Evolutionary conservation across 2,113 vertebrate genomes (phyloP).

Genomic region (Todiramphus saurophagus): DNA sequence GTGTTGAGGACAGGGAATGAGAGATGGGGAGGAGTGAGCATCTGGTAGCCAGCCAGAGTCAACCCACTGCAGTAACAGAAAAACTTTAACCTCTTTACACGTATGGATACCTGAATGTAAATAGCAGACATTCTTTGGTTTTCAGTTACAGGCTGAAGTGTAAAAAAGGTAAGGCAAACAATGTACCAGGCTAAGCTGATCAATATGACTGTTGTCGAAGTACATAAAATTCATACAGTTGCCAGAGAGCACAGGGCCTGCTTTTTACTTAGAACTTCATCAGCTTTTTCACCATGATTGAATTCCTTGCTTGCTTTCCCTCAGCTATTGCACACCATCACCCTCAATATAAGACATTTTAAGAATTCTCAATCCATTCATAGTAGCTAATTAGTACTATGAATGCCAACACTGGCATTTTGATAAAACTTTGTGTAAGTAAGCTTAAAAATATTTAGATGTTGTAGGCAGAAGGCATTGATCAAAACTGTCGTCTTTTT

Average conservation of each 20-base stretch:
- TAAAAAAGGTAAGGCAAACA: background rate
- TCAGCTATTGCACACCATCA: background rate
- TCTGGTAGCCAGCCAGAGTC: background rate
- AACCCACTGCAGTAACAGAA: background rate
- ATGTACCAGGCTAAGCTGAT: background rate
- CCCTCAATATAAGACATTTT: background rate
- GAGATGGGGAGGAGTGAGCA: rapidly evolving
- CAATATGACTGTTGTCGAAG: background rate
- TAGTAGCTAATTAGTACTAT: background rate
- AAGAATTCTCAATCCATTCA: background rate
- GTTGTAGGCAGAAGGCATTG: background rate
- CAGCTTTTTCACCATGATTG: background rate
- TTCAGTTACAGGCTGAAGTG: background rate
- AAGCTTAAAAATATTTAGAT: background rate
- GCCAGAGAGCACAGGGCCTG: background rate
- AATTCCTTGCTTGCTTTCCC: background rate
- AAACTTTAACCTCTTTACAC: background rate
- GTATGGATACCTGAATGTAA: background rate
- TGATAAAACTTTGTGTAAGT: background rate
- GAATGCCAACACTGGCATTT: background rate
- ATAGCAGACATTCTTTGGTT: background rate
- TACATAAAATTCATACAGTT: background rate
- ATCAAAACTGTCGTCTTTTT: background rate
- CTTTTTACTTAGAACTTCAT: background rate
- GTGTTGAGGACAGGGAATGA: background rate